Evolutionary conservation across 2,797 vertebrate species (phyloP).

Genomic region (Platalea minor): DNA sequence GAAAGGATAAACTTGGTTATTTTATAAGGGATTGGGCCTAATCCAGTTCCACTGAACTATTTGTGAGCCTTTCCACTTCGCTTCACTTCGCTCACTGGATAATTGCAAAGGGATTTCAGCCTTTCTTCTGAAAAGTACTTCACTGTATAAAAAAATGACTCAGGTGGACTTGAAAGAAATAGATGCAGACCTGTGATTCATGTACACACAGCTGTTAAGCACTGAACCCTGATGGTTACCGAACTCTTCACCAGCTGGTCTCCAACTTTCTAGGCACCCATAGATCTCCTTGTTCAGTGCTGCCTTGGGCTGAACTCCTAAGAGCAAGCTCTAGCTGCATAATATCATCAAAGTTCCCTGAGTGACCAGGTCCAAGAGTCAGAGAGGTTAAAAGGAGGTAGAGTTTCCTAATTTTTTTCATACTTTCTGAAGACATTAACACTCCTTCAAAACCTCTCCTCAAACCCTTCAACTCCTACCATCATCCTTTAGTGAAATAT

Average conservation of each 20-base stretch:
- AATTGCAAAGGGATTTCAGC: not conserved
- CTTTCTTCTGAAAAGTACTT: not conserved
- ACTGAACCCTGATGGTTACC: not conserved
- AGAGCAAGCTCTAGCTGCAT: not conserved
- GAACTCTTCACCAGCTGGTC: not conserved
- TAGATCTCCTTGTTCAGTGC: not conserved
- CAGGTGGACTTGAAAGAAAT: not conserved
- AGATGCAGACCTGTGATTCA: not conserved
- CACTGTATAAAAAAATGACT: not conserved
- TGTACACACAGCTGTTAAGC: not conserved
- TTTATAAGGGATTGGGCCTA: not conserved
- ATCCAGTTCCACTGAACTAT: not conserved
- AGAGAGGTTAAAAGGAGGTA: not conserved
- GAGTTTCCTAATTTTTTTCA: not conserved
- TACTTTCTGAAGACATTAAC: not conserved
- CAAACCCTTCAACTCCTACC: not conserved
- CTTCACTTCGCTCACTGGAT: not conserved
- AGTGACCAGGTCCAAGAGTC: not conserved
- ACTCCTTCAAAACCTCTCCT: not conserved
- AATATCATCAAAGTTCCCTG: not conserved
- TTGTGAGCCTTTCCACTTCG: not conserved
- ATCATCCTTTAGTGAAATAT: not conserved
- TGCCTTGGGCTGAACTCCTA: not conserved
- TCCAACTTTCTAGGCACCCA: not conserved
- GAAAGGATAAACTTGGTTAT: not conserved